A percentile compares a stretch with the other conserved stretches of the same genome.
Evolutionary conservation across 2,113 vertebrate species (phyloP).

Genomic region (Hippocampus comes): DNA sequence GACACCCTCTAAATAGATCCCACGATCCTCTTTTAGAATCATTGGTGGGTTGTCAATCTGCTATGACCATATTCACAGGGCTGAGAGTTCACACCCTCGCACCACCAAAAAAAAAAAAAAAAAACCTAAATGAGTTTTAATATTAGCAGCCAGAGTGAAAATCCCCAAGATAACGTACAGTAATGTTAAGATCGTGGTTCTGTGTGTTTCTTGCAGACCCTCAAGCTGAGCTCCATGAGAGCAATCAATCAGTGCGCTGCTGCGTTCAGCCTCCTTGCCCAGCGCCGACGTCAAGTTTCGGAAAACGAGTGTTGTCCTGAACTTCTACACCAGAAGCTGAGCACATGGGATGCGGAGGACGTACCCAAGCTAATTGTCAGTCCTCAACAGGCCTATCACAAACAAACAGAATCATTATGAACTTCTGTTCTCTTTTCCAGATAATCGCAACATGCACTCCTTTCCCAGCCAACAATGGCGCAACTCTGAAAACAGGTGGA

Average conservation of each 20-base stretch:
- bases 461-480: constrained; percentile 32
- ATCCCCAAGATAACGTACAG: background rate
- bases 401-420: constrained; percentile 29
- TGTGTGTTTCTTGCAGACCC: constrained; percentile 18
- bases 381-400: constrained; percentile 33
- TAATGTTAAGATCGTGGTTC: background rate
- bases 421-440: constrained; percentile 17
- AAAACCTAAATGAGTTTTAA: background rate
- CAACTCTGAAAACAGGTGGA: constrained; percentile 57
- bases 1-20: background rate
- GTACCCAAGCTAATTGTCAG: constrained; percentile 23
- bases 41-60: background rate
- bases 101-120: too few species aligned
- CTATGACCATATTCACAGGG: background rate
- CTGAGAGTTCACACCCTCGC: too few species aligned
- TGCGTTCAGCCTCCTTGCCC: constrained; percentile 34
- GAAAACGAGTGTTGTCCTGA: constrained; percentile 16
- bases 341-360: background rate
- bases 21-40: background rate
- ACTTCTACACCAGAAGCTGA: constrained; percentile 2
- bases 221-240: constrained; percentile 23
- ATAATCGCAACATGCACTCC: constrained; percentile 24
- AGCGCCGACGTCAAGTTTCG: constrained; percentile 23
- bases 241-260: constrained; percentile 17
- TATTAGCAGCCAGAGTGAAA: background rate